Evolutionary conservation across 2,888 invertebrate genomes (phyloP), one percentile per base, ranked within the genome.

Genomic region (Drosophila paramelanica): DNA sequence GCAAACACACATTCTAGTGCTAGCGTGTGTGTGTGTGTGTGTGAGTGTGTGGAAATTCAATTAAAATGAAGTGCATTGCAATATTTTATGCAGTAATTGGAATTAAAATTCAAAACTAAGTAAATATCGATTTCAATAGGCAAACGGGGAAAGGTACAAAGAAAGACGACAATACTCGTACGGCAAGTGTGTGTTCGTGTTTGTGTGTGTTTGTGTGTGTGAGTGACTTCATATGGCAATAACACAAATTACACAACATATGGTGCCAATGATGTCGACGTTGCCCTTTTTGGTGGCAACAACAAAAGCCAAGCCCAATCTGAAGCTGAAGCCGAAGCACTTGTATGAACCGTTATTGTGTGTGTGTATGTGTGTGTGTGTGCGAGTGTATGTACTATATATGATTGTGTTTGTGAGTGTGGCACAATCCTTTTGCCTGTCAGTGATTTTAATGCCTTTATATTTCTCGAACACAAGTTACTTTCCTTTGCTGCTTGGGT

Each of bases 161-260:
- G 81, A 73, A 76, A 55, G 59, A 66, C 59, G 49, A 14, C 41
- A 55, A 41, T 58, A 45, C 46, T 41, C 8, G 43, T 45, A 51
- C 41, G 50, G 36, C 25, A 17, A 14, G 45, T 56, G 56, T 41
- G 42, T 42, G 27, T 53, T 20, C 20, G 27, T 46, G 38, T 42
- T 41, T n/a, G 42, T 55, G 51, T 42, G 55, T 49, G 52, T 50
- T 51, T 43, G 52, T 49, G 42, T 42, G 56, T 31, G 55, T 39
- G 46, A 59, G 78, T 70, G 86, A 90, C 82, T 89, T 89, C 88
- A 89, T 87, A 83, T 87, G 85, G 89, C 89, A 91, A 91, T 92
- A 89, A 91, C 92, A 92, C 92, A 92, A 92, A 92, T 92, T 92
- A 92, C 91, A 86, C 88, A 91, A 81, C 92, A 92, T 92, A 92